Conservation (phyloP, 2,113 vertebrate species). For the Ginglymostoma cirratum region DNA sequence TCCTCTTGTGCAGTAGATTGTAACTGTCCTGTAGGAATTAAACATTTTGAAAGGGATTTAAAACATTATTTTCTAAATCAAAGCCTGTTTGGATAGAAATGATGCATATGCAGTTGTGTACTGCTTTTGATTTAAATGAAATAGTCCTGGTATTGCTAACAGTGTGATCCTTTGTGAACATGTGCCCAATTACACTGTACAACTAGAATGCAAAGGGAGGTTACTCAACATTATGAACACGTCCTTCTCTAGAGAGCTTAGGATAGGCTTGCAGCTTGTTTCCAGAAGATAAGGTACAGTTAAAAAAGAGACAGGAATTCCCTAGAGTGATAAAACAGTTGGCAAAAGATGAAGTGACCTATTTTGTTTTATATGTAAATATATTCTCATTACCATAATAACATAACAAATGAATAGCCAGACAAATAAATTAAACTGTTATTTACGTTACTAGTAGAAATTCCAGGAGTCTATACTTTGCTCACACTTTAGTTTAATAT, state of each 20-base stretch:
- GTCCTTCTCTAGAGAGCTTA: conserved; percentile 10
- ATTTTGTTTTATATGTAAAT: not conserved
- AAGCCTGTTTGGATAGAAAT: not conserved
- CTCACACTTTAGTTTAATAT: not conserved
- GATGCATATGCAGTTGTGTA: not conserved
- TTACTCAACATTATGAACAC: conserved; percentile 28
- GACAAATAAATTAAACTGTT: not conserved
- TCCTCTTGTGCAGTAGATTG: conserved; percentile 75
- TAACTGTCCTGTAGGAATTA: conserved; percentile 67
- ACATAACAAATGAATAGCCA: not conserved
- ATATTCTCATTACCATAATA: not conserved
- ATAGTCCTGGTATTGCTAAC: conserved; percentile 20
- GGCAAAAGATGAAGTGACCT: not conserved
- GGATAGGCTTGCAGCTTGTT: conserved; percentile 21
- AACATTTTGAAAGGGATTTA: conserved; percentile 15
- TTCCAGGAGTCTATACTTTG: not conserved
- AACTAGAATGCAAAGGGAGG: conserved; percentile 20
- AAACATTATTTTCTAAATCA: not conserved
- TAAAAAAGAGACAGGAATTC: not conserved
- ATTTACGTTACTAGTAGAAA: not conserved
- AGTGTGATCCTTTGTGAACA: conserved; percentile 23
- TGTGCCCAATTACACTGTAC: conserved; percentile 17
- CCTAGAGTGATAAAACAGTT: not conserved
- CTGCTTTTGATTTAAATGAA: conserved; percentile 9
- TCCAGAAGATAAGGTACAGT: not conserved